A percentile compares a stretch with the other conserved stretches of the same genome.
Evolutionary conservation across 2,113 vertebrate species (phyloP).

Genomic region (Pseudopodoces humilis): DNA sequence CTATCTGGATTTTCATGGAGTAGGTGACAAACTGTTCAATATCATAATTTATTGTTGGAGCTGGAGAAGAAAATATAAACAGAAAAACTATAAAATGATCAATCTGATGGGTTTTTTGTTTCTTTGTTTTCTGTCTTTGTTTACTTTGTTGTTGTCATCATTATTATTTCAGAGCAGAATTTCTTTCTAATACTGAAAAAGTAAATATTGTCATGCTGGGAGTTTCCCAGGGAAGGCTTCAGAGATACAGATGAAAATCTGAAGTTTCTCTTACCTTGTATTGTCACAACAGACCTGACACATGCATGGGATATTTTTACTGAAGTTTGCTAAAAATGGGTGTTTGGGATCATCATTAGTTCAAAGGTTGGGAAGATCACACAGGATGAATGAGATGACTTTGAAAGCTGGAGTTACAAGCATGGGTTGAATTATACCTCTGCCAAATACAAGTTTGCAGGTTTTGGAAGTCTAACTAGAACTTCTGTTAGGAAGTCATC

Average conservation of each 20-base stretch:
- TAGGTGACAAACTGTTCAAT: not conserved
- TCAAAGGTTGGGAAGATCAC: not conserved
- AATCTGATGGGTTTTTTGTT: not conserved
- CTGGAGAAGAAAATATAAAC: not conserved
- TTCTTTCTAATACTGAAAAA: not conserved
- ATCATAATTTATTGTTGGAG: not conserved
- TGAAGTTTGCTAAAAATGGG: not conserved
- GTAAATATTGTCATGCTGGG: not conserved
- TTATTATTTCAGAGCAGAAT: not conserved
- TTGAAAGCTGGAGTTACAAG: not conserved
- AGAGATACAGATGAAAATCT: not conserved
- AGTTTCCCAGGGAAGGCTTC: not conserved
- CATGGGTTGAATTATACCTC: not conserved
- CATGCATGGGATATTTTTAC: not conserved
- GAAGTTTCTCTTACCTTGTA: not conserved
- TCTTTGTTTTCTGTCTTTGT: not conserved
- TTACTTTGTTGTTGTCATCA: not conserved
- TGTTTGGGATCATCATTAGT: not conserved
- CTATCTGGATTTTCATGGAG: not conserved
- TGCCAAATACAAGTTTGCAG: not conserved
- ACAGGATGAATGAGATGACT: not conserved
- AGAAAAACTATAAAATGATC: not conserved
- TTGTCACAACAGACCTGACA: not conserved
- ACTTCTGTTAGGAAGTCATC: not conserved
- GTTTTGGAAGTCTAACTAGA: not conserved